Base-by-base conservation (phyloP, 2,113 vertebrate species). In the Pomatorhinus ruficollis region DNA sequence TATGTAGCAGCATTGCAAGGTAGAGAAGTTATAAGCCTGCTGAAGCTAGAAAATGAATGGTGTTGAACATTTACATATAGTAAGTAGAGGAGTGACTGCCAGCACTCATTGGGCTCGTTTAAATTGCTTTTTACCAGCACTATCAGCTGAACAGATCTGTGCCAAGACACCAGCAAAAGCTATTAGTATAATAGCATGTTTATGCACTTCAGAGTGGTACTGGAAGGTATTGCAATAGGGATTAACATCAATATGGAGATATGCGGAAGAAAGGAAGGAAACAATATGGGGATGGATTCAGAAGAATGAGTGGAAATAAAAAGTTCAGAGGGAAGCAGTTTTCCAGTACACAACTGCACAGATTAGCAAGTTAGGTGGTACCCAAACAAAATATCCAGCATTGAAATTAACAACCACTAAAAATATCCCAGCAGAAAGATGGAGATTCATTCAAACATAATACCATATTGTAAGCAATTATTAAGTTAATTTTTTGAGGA, bases 91-190 rank as follows among this genome's bases (percentile, higher is more conserved):
- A 47, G 31, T n/a, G 52, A 82, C 59, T 82, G 52, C 21, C 72
- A 83, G 69, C 33, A 57, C 25, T 89, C 74, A 59, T 2, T 61
- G 19, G 30, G 59, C 49, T 74, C 44, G 17, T 97, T 83, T 63
- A 93, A 93, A 95, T 45, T 59, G 92, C 83, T 95, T 95, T 84
- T 83, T 60, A 90, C 40, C 45, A 93, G 78, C 66, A 79, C 74
- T 52, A 71, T 33, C 21, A 49, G 57, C 68, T 86, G 85, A 96
- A 95, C 33, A 87, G 52, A 39, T 24, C 52, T 76, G 52, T 60
- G 60, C 89, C 74, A 80, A 95, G 12, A 90, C 42, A 53, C 16
- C 65, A 44, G 35, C 33, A 85, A 89, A 90, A 96, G 35, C 64
- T 85, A 49, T 80, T 66, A 80, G 40, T 45, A 22, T 49, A 89